Base-by-base conservation (phyloP, 2,113 vertebrate species). In the Orthochromis indermauri region DNA sequence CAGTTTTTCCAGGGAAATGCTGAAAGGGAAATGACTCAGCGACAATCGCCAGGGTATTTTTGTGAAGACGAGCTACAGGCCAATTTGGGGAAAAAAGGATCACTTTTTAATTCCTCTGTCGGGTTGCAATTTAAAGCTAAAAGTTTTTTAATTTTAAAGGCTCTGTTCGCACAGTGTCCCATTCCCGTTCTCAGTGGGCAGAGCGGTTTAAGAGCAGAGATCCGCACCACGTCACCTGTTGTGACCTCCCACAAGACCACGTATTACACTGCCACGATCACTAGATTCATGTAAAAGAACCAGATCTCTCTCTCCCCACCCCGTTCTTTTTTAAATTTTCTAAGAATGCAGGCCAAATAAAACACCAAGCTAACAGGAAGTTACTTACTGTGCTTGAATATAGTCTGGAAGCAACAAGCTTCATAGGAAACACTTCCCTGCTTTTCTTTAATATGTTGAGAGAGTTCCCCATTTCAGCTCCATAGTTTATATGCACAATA, bases 131-230 rank as follows among this genome's bases (percentile, higher is more conserved):
- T 42, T 47, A 28, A 42, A 73, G 8, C 66, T 26, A 73, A 45
- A 73, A 0, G 0, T 1, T 35, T 63, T 63, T 63, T 35, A 0
- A 21, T n/a, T 81, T 26, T 8, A 45, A 24, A 26, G 53, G 9
- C 53, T 40, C 21, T 12, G 35, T 57, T 54, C 0, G 1, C 53
- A 59, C 4, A 45, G 54, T 19, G 0, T 28, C 19, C 4, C 2
- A 24, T 55, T 81, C 14, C 13, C 0, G n/a, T 42, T 37, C 35
- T 59, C 33, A 14, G 33, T 10, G 17, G 49, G n/a, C 31, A 45
- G 21, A 54, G 31, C 12, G 1, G 11, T 24, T 54, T 54, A 45
- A 73, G 40, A 0, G 40, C 21, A 73, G 37, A 73, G 68, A 42
- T 24, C 37, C 42, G 49, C 71, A 47, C 24, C 42, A 49, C 4